phyloP scores from a whole-genome alignment of 1,140 invertebrate species.

The Ruditapes philippinarum region DNA sequence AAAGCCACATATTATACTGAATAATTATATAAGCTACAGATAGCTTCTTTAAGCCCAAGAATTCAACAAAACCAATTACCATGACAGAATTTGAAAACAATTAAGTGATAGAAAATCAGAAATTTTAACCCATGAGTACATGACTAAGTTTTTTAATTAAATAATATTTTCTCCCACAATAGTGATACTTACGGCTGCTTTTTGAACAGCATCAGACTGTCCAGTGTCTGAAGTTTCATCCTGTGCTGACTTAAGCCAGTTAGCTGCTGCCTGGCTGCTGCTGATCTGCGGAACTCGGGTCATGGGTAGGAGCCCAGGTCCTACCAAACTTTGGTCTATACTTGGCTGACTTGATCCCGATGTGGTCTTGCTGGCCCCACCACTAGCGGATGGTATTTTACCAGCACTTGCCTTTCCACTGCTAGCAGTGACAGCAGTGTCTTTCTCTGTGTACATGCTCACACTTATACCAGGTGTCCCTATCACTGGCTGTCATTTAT shows the following conservation, averaged over 20 bases:
- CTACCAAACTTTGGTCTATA: conserved; percentile 13
- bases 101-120: no score
- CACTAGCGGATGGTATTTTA: background rate
- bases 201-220: conserved; percentile 70
- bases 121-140: no score
- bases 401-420: conserved; percentile 10
- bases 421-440: background rate
- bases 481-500: conserved; percentile 5
- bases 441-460: background rate
- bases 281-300: conserved; percentile 47
- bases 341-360: background rate
- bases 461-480: conserved; percentile 37
- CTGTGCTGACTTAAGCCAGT: conserved; percentile 77
- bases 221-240: conserved; percentile 68
- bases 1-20: no score
- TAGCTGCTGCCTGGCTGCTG: conserved; percentile 76
- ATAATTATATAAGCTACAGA: no score
- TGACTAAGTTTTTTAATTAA: no score
- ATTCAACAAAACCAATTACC: no score
- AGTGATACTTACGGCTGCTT: conserved; percentile 75
- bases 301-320: conserved; percentile 44
- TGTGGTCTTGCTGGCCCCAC: background rate
- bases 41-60: no score
- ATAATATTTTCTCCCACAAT: no score
- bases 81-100: no score